phyloP scores from a whole-genome alignment of 1,140 invertebrate genomes.

The Drosophila suzukii region DNA sequence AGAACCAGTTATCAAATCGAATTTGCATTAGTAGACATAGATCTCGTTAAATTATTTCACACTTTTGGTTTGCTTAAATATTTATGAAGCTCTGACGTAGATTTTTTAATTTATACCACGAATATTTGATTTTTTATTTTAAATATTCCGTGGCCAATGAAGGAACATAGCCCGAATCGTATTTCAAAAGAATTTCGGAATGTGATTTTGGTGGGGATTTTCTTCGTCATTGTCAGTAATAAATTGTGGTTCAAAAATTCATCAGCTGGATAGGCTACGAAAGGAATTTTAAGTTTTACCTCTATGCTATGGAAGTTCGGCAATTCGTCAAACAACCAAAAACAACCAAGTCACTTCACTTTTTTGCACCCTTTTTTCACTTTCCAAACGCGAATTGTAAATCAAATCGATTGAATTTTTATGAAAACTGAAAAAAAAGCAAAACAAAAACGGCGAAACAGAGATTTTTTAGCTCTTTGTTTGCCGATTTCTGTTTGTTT shows the following conservation, averaged over 20 bases:
- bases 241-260: not conserved
- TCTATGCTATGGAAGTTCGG: not conserved
- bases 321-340: slow-evolving; percentile 1
- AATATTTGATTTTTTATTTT: slow-evolving; percentile 9
- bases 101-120: slow-evolving; percentile 7
- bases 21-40: slow-evolving; percentile 9
- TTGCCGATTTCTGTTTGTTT: not conserved
- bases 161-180: no score
- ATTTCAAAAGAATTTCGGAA: not conserved
- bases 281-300: slow-evolving; percentile 2
- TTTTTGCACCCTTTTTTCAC: slow-evolving; percentile 5
- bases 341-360: slow-evolving; percentile 1
- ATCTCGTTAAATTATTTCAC: slow-evolving; percentile 31
- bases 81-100: slow-evolving; percentile 27
- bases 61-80: slow-evolving; percentile 13
- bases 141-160: not conserved
- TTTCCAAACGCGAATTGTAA: not conserved
- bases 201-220: not conserved
- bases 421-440: slow-evolving; percentile 8
- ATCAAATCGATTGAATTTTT: not conserved
- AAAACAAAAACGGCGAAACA: not conserved
- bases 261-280: not conserved
- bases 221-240: not conserved
- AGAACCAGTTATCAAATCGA: slow-evolving; percentile 12
- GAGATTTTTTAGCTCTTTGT: not conserved